Evolutionary conservation across 2,888 invertebrate genomes (phyloP).

Genomic region (Drosophila algonquin): DNA sequence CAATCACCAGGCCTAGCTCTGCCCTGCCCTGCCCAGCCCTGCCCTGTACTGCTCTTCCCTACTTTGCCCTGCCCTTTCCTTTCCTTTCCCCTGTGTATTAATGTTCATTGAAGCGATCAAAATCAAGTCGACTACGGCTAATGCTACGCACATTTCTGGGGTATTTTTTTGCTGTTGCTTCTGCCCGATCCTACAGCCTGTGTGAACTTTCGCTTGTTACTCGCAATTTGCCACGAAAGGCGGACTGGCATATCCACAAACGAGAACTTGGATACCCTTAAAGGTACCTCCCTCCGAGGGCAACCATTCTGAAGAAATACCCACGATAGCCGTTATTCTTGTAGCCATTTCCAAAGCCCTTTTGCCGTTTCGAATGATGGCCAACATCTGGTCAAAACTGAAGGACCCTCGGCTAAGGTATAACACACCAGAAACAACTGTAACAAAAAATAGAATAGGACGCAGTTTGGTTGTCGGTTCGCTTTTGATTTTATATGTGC

Average conservation of each 20-base stretch:
- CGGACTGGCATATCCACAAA: not conserved
- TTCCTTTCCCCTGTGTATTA: constrained; percentile 61
- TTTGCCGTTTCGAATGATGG: not conserved
- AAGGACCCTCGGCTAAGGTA: not conserved
- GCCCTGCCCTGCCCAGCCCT: not conserved
- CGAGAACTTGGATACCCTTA: not conserved
- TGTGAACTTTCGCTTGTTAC: constrained; percentile 74
- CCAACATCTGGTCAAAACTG: not conserved
- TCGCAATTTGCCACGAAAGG: constrained; percentile 67
- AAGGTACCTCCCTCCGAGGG: not conserved
- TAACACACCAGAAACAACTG: constrained; percentile 14
- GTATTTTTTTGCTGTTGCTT: constrained; percentile 30
- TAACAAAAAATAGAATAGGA: constrained; percentile 20
- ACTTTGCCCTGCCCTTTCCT: not conserved
- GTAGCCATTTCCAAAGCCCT: too few species aligned
- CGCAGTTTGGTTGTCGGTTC: constrained; percentile 8
- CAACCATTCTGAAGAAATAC: too few species aligned
- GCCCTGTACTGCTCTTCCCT: not conserved
- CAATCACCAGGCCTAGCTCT: constrained; percentile 4
- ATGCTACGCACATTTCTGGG: constrained; percentile 71
- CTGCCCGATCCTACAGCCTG: constrained; percentile 37
- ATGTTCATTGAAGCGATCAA: constrained; percentile 80
- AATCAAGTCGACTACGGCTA: constrained; percentile 80
- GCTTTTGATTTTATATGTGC: constrained; percentile 67
- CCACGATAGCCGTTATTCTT: not conserved